These are phyloP conservation scores for Callosobruchus maculatus DNA, from an alignment of 2,888 invertebrate genomes.

Conservation along the genomic window DNA sequence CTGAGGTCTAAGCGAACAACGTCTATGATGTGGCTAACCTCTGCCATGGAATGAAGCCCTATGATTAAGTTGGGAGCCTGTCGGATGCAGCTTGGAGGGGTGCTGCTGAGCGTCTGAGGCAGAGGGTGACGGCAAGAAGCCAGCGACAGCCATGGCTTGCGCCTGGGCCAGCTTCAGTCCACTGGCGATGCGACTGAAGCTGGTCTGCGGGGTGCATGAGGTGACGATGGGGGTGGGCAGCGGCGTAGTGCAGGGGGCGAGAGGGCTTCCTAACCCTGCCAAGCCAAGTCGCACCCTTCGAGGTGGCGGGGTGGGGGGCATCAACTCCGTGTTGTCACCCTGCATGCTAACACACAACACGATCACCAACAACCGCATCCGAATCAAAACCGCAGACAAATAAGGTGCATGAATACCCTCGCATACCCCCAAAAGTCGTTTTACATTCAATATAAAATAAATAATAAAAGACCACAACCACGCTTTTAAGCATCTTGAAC, in stretches of 20 bases:
- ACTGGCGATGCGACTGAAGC: conserved; percentile 60
- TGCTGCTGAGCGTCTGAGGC: conserved; percentile 25
- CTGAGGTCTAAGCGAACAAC: too few species aligned
- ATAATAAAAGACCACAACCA: too few species aligned
- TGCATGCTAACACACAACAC: conserved; percentile 51
- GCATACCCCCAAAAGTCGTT: too few species aligned
- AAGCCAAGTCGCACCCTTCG: conserved; percentile 42
- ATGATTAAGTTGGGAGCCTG: conserved; percentile 49
- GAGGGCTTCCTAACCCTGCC: conserved; percentile 42
- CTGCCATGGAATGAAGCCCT: conserved; percentile 65
- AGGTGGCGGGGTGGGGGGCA: conserved; percentile 59
- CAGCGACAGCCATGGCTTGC: conserved; percentile 69
- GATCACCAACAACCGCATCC: conserved; percentile 13
- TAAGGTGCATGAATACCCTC: background rate
- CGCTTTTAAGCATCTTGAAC: too few species aligned
- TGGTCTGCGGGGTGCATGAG: conserved; percentile 44
- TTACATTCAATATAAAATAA: too few species aligned
- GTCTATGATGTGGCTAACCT: conserved; percentile 56
- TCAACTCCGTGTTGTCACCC: conserved; percentile 61
- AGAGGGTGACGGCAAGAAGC: conserved; percentile 55
- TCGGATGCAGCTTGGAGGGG: conserved; percentile 19
- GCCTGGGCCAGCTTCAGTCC: conserved; percentile 68
- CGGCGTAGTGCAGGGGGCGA: conserved; percentile 40
- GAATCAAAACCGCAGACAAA: background rate
- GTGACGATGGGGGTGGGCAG: conserved; percentile 32